phyloP scores from a whole-genome alignment of 1,140 invertebrate genomes.

The Eulimnadia texana region DNA sequence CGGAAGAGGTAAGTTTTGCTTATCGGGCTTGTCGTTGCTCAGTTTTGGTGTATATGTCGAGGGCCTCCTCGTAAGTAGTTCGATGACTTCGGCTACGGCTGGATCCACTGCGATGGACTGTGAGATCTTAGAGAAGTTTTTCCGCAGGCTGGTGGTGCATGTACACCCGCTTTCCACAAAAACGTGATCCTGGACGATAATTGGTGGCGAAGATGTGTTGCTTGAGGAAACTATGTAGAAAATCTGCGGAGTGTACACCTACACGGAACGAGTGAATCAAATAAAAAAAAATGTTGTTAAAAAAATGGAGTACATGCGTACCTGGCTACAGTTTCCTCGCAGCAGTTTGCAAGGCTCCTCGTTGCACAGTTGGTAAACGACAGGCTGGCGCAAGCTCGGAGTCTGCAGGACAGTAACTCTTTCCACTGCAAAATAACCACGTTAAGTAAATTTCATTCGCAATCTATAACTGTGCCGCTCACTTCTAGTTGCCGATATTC shows the following conservation, averaged over 20 bases:
- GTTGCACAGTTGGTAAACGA: conserved; percentile 6
- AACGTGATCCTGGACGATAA: conserved; percentile 3
- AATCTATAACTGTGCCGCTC: not conserved
- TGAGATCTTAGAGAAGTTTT: not conserved
- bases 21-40: no score
- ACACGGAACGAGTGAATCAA: not conserved
- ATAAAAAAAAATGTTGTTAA: not conserved
- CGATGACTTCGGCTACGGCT: not conserved
- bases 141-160: not conserved
- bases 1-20: no score
- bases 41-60: no score
- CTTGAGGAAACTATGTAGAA: not conserved
- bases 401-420: conserved; percentile 11
- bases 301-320: no score
- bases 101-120: conserved; percentile 1
- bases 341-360: conserved; percentile 6
- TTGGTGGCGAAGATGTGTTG: not conserved
- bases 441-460: not conserved
- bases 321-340: conserved; percentile 13
- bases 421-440: conserved; percentile 8
- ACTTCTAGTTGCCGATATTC: conserved; percentile 7
- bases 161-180: conserved; percentile 12
- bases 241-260: conserved; percentile 12
- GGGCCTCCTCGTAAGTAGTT: no score
- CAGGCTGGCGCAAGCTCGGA: conserved; percentile 10